These are phyloP conservation scores for Microtus oregoni DNA, from an alignment of 2,113 vertebrate genomes.

Conservation along the genomic window DNA sequence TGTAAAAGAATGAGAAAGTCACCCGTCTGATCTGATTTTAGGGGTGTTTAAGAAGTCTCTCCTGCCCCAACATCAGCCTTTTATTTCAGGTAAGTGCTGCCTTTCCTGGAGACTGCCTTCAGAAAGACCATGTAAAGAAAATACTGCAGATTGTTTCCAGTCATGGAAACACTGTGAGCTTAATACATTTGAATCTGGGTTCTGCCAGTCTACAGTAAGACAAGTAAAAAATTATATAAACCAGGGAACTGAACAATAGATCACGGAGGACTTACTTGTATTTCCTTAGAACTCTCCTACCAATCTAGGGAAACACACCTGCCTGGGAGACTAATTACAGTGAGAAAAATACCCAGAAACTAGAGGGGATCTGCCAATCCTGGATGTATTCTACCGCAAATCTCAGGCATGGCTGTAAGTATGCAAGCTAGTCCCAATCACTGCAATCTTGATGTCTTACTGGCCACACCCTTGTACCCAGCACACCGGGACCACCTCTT, in stretches of 20 bases:
- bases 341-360: slow-evolving; percentile 43
- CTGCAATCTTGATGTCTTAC: background rate
- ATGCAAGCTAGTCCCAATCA: background rate
- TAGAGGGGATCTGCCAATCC: background rate
- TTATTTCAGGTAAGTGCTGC: slow-evolving; percentile 17
- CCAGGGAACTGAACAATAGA: background rate
- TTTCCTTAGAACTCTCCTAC: slow-evolving; percentile 17
- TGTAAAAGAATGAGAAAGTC: slow-evolving; percentile 8
- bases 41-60: background rate
- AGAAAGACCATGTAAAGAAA: slow-evolving; percentile 4
- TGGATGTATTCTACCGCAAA: background rate
- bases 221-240: slow-evolving; percentile 31
- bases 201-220: slow-evolving; percentile 11
- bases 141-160: slow-evolving; percentile 7
- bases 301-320: background rate
- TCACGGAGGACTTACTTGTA: background rate
- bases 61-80: background rate
- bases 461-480: background rate
- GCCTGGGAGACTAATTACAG: background rate
- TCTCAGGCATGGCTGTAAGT: background rate
- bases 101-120: slow-evolving; percentile 12
- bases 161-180: slow-evolving; percentile 30
- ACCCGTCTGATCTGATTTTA: background rate
- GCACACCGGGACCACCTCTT: background rate
- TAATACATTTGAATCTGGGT: slow-evolving; percentile 23